Evolutionary conservation across 2,797 vertebrate species (phyloP).

Genomic region (Fistularia tabacaria): DNA sequence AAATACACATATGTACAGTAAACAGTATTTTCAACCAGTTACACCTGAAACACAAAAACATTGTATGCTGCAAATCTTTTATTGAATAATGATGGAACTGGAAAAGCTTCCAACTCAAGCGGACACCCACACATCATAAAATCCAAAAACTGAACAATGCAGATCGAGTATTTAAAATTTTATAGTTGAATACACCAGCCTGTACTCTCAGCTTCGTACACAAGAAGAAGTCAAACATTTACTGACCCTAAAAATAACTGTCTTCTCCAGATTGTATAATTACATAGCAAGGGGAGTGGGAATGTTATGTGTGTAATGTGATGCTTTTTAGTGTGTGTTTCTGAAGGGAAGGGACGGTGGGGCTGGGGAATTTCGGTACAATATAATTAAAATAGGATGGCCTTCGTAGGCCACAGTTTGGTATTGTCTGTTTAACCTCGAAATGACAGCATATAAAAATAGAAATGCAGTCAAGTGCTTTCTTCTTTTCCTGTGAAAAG

Average conservation of each 20-base stretch:
- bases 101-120: slow-evolving; percentile 48
- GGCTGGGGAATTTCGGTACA: slow-evolving; percentile 61
- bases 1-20: slow-evolving; percentile 8
- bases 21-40: slow-evolving; percentile 28
- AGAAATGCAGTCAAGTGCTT: slow-evolving; percentile 35
- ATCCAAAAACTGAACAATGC: slow-evolving; percentile 62
- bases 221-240: slow-evolving; percentile 69
- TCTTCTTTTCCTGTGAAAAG: slow-evolving; percentile 26
- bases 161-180: slow-evolving; percentile 62
- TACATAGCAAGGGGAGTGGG: slow-evolving; percentile 51
- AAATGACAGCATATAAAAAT: slow-evolving; percentile 61
- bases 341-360: slow-evolving; percentile 73
- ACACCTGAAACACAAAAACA: slow-evolving; percentile 56
- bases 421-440: slow-evolving; percentile 73
- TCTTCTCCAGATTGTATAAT: slow-evolving; percentile 72
- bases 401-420: slow-evolving; percentile 60
- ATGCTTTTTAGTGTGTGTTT: slow-evolving; percentile 72
- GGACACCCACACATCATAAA: slow-evolving; percentile 61
- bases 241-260: slow-evolving; percentile 77
- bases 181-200: slow-evolving; percentile 64
- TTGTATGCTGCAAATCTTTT: slow-evolving; percentile 27
- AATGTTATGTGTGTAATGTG: slow-evolving; percentile 63
- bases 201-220: slow-evolving; percentile 36
- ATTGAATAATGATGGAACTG: slow-evolving; percentile 36
- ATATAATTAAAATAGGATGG: slow-evolving; percentile 78